phyloP scores from a whole-genome alignment of 2,888 invertebrate genomes.

The Apeira syringaria region DNA sequence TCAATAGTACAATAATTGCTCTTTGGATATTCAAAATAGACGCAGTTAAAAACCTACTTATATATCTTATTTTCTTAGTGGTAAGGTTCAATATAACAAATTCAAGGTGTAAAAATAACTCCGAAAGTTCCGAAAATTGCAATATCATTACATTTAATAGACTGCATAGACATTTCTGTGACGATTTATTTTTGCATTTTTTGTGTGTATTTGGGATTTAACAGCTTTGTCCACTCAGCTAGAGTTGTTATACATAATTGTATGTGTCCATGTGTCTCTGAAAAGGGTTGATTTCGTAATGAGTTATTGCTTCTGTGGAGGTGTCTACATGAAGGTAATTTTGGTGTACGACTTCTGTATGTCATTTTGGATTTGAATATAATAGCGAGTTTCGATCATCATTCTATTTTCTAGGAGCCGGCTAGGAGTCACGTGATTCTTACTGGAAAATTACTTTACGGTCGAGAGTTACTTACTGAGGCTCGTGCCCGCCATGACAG shows the following conservation, averaged over 20 bases:
- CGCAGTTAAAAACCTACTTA: background rate
- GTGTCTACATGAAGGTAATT: no score
- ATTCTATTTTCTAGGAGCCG: no score
- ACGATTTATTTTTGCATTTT: conserved; percentile 32
- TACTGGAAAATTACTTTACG: no score
- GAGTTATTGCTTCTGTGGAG: no score
- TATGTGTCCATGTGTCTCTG: background rate
- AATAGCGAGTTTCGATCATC: no score
- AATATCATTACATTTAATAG: conserved; percentile 45
- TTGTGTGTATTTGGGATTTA: conserved; percentile 14
- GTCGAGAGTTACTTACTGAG: no score
- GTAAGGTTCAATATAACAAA: conserved; percentile 25
- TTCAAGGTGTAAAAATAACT: no score
- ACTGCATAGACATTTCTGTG: conserved; percentile 18
- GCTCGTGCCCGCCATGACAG: no score
- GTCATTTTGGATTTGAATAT: no score
- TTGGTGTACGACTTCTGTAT: no score
- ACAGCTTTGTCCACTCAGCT: conserved; percentile 3
- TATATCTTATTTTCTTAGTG: background rate
- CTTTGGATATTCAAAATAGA: conserved; percentile 1
- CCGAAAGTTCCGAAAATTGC: conserved; percentile 29
- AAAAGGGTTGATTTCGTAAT: background rate
- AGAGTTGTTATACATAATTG: conserved; percentile 2
- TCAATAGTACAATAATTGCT: conserved; percentile 30
- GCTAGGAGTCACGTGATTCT: no score